phyloP scores from a whole-genome alignment of 2,113 vertebrate species.

The Zootoca vivipara region DNA sequence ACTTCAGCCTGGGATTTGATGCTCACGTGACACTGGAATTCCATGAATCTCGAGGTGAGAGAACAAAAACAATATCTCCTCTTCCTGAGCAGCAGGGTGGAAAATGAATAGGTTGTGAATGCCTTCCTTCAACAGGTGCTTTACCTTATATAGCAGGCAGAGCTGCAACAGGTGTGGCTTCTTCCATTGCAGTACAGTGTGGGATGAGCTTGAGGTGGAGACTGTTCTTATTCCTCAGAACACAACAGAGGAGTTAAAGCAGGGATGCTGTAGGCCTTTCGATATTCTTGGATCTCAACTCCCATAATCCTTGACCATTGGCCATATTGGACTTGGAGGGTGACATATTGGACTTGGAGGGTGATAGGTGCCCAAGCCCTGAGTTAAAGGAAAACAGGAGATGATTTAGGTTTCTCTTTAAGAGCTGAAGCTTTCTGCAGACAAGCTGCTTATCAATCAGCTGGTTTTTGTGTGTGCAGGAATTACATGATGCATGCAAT shows the following conservation, averaged over 20 bases:
- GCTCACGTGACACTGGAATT: constrained; percentile 85
- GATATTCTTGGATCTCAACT: not conserved
- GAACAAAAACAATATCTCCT: constrained; percentile 14
- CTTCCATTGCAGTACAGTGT: not conserved
- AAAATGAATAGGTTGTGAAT: not conserved
- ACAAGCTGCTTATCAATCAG: no score
- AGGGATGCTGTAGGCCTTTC: not conserved
- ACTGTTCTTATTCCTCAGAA: not conserved
- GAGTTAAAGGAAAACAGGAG: not conserved
- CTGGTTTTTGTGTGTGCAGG: no score
- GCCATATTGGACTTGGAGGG: not conserved
- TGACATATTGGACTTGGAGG: not conserved
- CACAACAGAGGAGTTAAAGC: not conserved
- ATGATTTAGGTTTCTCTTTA: not conserved
- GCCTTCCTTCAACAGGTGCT: not conserved
- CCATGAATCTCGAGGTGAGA: constrained; percentile 84
- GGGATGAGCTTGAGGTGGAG: not conserved
- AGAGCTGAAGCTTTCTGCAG: no score
- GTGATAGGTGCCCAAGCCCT: not conserved
- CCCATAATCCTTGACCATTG: not conserved
- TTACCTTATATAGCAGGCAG: not conserved
- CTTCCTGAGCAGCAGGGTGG: not conserved
- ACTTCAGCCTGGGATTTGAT: constrained; percentile 87
- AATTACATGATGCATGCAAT: no score
- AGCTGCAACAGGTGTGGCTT: not conserved